Percentiles rank a stretch among this genome's conserved stretches.
Conservation (phyloP, 2,888 invertebrate species). For the Clusia tigrina region DNA sequence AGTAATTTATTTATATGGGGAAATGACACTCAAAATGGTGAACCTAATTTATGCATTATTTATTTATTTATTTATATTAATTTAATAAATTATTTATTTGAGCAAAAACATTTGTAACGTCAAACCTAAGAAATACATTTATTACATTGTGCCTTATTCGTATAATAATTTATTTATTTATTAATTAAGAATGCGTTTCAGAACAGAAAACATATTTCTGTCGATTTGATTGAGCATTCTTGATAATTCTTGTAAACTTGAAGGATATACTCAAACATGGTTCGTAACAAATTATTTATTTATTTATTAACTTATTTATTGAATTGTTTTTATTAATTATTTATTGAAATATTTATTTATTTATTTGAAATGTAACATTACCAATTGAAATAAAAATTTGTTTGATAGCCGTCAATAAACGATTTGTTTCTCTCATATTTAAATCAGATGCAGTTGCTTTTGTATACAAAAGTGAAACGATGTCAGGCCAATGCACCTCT, state of each 20-base stretch:
- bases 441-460: too few species aligned
- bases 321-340: background rate
- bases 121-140: too few species aligned
- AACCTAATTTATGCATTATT: background rate
- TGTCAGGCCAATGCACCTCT: too few species aligned
- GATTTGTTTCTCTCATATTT: too few species aligned
- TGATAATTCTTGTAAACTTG: too few species aligned
- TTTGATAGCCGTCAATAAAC: background rate
- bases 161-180: background rate
- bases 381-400: background rate
- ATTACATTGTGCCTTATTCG: too few species aligned
- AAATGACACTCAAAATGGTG: background rate
- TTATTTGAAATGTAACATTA: slow-evolving; percentile 2
- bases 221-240: background rate
- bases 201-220: background rate
- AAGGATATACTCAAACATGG: background rate
- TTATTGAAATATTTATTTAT: slow-evolving; percentile 5
- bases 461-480: too few species aligned
- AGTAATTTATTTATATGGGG: background rate
- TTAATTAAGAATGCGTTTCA: background rate
- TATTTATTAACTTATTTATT: slow-evolving; percentile 1
- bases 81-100: slow-evolving; percentile 1
- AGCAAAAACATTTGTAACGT: too few species aligned
- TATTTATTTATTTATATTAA: background rate
- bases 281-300: background rate